phyloP scores from a whole-genome alignment of 2,888 invertebrate genomes.

The Apoderus coryli region DNA sequence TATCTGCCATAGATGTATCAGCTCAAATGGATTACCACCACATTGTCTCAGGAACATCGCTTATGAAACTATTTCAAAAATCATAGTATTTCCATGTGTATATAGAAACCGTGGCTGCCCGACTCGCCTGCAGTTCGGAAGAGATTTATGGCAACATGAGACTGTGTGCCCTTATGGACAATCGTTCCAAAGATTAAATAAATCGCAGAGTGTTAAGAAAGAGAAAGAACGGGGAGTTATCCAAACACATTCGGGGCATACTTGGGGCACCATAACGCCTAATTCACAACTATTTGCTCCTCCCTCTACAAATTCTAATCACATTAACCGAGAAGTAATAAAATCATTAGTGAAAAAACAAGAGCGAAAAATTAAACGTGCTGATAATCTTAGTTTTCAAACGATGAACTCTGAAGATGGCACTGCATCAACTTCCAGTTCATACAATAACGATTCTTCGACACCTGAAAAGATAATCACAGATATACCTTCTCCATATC shows the following conservation, averaged over 20 bases:
- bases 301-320: conserved; percentile 16
- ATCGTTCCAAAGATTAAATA: not conserved
- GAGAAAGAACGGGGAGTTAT: conserved; percentile 25
- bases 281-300: conserved; percentile 20
- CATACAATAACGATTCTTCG: no score
- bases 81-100: conserved; percentile 27
- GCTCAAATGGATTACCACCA: conserved; percentile 21
- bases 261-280: conserved; percentile 18
- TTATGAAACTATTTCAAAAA: conserved; percentile 24
- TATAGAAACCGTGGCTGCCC: conserved; percentile 22
- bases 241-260: conserved; percentile 27
- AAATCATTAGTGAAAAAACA: conserved; percentile 20
- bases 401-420: no score
- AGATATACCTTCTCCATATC: no score
- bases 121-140: conserved; percentile 22
- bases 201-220: conserved; percentile 3
- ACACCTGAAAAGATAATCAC: no score
- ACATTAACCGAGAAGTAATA: conserved; percentile 18
- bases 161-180: conserved; percentile 22
- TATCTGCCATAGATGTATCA: conserved; percentile 28
- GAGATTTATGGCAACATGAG: conserved; percentile 24
- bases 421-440: no score
- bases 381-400: no score
- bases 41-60: conserved; percentile 22
- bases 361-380: conserved; percentile 16